Percentiles rank a stretch among this genome's conserved stretches.
Evolutionary conservation across 2,797 vertebrate species (phyloP).

Genomic region (Steatocranus sp.): DNA sequence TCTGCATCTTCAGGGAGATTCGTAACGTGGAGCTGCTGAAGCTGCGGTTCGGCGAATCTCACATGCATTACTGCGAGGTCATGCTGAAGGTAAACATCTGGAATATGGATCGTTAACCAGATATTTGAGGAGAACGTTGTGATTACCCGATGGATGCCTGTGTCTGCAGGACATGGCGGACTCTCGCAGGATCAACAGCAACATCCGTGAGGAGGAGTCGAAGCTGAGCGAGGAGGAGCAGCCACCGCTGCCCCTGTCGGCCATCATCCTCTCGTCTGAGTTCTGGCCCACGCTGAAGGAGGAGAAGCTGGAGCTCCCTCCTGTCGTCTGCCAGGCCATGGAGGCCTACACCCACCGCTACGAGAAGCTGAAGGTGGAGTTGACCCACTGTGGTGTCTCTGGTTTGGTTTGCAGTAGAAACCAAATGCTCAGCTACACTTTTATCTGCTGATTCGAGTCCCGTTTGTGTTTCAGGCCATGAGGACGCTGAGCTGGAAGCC

Average conservation of each 20-base stretch:
- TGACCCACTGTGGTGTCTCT: not conserved
- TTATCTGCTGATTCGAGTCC: not conserved
- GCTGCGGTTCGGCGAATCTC: conserved; percentile 93
- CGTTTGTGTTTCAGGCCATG: conserved; percentile 83
- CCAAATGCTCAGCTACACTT: fast-evolving
- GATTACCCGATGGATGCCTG: not conserved
- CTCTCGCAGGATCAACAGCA: conserved; percentile 91
- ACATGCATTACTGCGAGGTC: conserved; percentile 98
- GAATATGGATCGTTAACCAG: fast-evolving
- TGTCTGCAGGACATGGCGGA: conserved; percentile 93
- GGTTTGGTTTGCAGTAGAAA: not conserved
- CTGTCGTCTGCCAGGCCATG: conserved; percentile 83
- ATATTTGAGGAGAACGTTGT: not conserved
- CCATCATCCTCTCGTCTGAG: conserved; percentile 93
- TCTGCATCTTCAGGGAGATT: conserved; percentile 81
- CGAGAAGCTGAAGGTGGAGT: conserved; percentile 87
- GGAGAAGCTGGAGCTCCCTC: conserved; percentile 93
- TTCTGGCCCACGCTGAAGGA: conserved; percentile 98
- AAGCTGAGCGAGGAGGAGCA: conserved; percentile 83
- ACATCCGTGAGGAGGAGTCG: conserved; percentile 91
- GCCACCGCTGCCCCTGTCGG: conserved; percentile 82
- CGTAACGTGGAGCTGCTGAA: conserved; percentile 97
- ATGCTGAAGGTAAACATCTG: conserved; percentile 87
- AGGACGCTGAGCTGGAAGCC: conserved; percentile 97
- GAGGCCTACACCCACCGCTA: conserved; percentile 93